phyloP scores from a whole-genome alignment of 2,888 invertebrate species.

The Drosophila gaucha region DNA sequence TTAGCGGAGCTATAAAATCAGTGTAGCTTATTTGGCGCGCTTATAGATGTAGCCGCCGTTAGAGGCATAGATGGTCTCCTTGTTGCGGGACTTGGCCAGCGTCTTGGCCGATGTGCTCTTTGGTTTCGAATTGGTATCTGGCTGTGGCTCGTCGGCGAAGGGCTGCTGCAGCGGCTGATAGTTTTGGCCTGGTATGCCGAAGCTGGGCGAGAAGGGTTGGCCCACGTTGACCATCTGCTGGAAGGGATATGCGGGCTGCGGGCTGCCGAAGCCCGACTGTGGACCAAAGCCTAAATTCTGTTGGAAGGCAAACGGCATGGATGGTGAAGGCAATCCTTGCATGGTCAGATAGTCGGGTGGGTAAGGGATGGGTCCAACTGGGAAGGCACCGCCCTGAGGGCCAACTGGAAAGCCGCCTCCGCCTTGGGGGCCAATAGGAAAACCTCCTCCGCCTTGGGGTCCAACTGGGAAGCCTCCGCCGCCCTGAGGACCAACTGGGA shows the following conservation, averaged over 20 bases:
- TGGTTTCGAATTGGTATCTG: background rate
- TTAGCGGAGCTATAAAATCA: conserved; percentile 50
- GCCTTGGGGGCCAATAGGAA: conserved; percentile 16
- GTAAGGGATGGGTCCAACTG: conserved; percentile 25
- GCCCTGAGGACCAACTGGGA: conserved; percentile 21
- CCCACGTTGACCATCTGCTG: conserved; percentile 43
- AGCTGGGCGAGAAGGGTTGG: conserved; percentile 56
- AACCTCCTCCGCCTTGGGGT: conserved; percentile 9
- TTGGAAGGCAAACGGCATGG: conserved; percentile 44
- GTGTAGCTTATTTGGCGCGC: conserved; percentile 41
- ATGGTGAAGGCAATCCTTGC: conserved; percentile 53
- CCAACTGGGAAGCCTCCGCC: conserved; percentile 11
- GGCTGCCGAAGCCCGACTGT: conserved; percentile 19
- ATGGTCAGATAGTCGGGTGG: conserved; percentile 52
- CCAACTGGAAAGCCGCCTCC: conserved; percentile 15
- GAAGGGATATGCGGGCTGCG: conserved; percentile 35
- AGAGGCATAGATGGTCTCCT: conserved; percentile 61
- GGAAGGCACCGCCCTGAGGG: conserved; percentile 28
- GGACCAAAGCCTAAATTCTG: conserved; percentile 37
- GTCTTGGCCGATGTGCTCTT: conserved; percentile 14
- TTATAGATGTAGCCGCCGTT: conserved; percentile 75
- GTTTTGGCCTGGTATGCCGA: conserved; percentile 55
- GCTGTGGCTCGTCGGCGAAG: conserved; percentile 52
- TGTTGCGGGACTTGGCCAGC: conserved; percentile 28
- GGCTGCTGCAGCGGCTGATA: conserved; percentile 21